phyloP scores from a whole-genome alignment of 2,113 vertebrate genomes.

The Arenaria interpres region DNA sequence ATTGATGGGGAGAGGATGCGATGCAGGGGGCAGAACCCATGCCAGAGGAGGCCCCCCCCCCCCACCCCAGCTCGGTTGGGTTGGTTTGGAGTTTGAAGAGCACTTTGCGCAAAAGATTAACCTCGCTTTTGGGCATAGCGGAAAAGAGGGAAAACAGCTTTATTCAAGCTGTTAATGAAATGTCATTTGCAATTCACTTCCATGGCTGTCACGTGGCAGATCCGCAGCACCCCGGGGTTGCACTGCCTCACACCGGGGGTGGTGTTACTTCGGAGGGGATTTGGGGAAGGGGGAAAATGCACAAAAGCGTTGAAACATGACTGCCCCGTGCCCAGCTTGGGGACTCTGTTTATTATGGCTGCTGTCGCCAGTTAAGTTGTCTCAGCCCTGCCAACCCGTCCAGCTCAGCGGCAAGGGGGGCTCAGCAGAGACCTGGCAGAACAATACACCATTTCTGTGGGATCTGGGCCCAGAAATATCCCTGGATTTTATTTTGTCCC shows the following conservation, averaged over 20 bases:
- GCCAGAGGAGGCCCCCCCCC: too few relatives aligned
- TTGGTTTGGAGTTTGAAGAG: background rate
- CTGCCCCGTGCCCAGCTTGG: accelerated
- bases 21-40: accelerated
- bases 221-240: background rate
- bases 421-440: background rate
- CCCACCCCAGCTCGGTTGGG: background rate
- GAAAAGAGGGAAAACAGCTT: constrained; percentile 65
- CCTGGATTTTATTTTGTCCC: background rate
- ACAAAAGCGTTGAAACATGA: accelerated
- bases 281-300: background rate
- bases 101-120: background rate
- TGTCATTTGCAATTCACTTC: constrained; percentile 70
- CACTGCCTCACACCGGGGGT: background rate
- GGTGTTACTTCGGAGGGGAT: background rate
- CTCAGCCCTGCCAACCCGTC: background rate
- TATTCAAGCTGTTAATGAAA: constrained; percentile 75
- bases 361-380: background rate
- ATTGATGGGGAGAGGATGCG: accelerated
- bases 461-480: background rate
- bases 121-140: constrained; percentile 14
- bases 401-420: background rate
- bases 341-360: background rate
- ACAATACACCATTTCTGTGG: background rate
- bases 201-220: background rate